Evolutionary conservation across 2,888 invertebrate species (phyloP), one percentile per base, ranked within the genome.

Genomic region (Parnassius smintheus): DNA sequence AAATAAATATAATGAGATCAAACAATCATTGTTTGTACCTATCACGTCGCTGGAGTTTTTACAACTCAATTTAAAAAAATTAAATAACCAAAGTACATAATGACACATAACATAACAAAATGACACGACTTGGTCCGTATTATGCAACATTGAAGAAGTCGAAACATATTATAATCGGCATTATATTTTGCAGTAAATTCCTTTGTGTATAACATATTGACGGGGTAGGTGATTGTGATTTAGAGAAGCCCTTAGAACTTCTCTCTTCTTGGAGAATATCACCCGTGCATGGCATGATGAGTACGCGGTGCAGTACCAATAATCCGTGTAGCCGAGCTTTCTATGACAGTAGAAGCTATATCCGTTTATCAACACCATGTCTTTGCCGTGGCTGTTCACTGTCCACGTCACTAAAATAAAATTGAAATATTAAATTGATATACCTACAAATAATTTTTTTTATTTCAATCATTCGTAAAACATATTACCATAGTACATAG

Each of bases 351-450:
- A 25, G 12, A 35, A 52, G 25, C 25, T 25, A 51, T 51, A 51
- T 25, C 51, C 51, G 8, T 41, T 9, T 12, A 52, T 41, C 10
- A 52, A n/a, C 9, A 52, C 35, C 35, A 52, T 8, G n/a, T 41
- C 9, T n/a, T 41, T 52, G 10, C 52, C 52, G 7, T 52, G 35
- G n/a, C 10, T 41, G n/a, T 52, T 52, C 41, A 52, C n/a, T 12
- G 41, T 55, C 59, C 66, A 69, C 9, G 54, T 22, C 25, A 69
- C 70, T 72, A 52, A 52, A 52, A 52, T 25, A 35, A 52, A 41
- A 11, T 12, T n/a, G 12, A 52, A 41, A 8, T 35, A 41, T 41
- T n/a, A 50, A 35, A 35, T 35, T 35, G 35, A 35, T 35, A 35
- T 35, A 35, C 35, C 18, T 18, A 18, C 18, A 18, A 18, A 1